Evolutionary conservation across 2,113 vertebrate genomes (phyloP).

Genomic region (Dicentrarchus labrax): DNA sequence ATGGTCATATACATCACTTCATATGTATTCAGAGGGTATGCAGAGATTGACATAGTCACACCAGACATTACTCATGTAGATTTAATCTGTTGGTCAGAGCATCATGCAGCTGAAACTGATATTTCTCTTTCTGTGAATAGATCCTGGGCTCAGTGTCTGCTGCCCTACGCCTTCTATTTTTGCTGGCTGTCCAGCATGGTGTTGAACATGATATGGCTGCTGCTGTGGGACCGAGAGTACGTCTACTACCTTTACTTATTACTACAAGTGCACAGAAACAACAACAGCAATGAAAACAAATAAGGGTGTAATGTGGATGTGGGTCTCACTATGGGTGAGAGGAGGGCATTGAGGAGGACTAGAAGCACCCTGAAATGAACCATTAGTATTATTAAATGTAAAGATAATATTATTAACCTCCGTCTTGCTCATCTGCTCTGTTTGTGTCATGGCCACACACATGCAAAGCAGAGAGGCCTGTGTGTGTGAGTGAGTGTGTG

Average conservation of each 20-base stretch:
- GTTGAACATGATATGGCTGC: slow-evolving; percentile 83
- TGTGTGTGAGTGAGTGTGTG: too few species aligned
- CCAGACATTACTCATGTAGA: not conserved
- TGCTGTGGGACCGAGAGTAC: slow-evolving; percentile 86
- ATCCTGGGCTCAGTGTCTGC: slow-evolving; percentile 75
- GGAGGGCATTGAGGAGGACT: not conserved
- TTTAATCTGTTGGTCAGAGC: not conserved
- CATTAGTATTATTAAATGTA: too few species aligned
- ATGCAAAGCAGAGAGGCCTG: too few species aligned
- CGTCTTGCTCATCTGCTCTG: too few species aligned
- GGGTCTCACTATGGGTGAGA: not conserved
- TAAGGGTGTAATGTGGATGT: not conserved
- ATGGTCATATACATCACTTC: slow-evolving; percentile 79
- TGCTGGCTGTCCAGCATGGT: slow-evolving; percentile 82
- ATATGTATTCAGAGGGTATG: slow-evolving; percentile 81
- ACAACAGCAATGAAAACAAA: not conserved
- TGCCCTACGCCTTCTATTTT: slow-evolving; percentile 81
- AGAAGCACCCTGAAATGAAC: not conserved
- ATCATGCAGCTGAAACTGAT: slow-evolving; percentile 17
- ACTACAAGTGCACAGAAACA: not conserved
- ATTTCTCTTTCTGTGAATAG: slow-evolving; percentile 53
- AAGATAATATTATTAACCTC: too few species aligned
- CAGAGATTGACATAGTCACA: not conserved
- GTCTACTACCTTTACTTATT: slow-evolving; percentile 29
- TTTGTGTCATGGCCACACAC: too few species aligned